Evolutionary conservation across 2,888 invertebrate genomes (phyloP).

Genomic region (Meiosimyza decipiens): DNA sequence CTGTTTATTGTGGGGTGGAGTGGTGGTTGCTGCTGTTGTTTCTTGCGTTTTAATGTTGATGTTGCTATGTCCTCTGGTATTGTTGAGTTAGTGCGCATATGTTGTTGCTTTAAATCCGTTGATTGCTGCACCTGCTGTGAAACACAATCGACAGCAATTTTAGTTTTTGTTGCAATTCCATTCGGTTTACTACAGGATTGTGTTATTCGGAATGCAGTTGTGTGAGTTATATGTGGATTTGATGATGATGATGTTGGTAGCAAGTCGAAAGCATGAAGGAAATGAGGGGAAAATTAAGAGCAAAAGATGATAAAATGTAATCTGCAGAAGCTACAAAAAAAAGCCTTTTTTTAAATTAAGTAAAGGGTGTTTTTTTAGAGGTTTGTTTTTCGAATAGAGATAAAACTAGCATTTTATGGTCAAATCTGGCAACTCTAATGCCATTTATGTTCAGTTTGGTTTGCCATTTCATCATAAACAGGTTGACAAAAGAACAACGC

Average conservation of each 20-base stretch:
- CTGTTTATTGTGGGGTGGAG: conserved; percentile 33
- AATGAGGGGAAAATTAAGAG: too few relatives aligned
- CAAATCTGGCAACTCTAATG: too few relatives aligned
- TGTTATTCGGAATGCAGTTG: background rate
- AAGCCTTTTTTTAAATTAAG: too few relatives aligned
- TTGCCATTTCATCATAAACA: too few relatives aligned
- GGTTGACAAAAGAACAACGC: too few relatives aligned
- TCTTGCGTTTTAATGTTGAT: conserved; percentile 47
- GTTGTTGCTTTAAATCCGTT: conserved; percentile 29
- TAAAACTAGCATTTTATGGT: too few relatives aligned
- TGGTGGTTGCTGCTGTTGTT: conserved; percentile 43
- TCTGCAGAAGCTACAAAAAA: too few relatives aligned
- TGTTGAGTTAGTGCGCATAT: conserved; percentile 9
- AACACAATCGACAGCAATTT: conserved; percentile 40
- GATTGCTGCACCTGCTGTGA: conserved; percentile 41
- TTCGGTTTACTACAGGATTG: conserved; percentile 35
- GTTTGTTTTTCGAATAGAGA: too few relatives aligned
- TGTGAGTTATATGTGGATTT: conserved; percentile 7
- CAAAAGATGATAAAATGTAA: too few relatives aligned
- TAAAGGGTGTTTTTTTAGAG: too few relatives aligned
- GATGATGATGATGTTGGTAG: conserved; percentile 9
- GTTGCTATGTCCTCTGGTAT: conserved; percentile 36
- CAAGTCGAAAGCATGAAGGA: too few relatives aligned
- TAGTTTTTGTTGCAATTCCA: conserved; percentile 24
- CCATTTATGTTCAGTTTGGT: too few relatives aligned